Base-by-base conservation (phyloP, 2,797 vertebrate genomes). In the Podarcis lilfordi region DNA sequence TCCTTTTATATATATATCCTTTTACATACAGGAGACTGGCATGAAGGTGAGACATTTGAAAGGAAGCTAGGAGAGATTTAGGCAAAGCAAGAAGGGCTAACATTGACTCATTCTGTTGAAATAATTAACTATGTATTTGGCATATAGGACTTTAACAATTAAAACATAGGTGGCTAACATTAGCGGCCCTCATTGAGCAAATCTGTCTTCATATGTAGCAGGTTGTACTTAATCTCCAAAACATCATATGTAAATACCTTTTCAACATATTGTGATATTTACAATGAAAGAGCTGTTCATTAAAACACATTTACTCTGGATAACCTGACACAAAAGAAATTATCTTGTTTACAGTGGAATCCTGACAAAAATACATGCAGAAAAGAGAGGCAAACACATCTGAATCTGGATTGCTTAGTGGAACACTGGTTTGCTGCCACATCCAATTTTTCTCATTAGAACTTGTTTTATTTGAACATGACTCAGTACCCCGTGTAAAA, bases 391-490 rank as follows among this genome's bases (percentile, higher is more conserved):
- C 95, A 97, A 97, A 96, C 95, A 97, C 92, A 95, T 79, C 94
- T 75, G 96, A 96, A 96, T 93, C 95, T 96, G 95, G 92, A 86
- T 75, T 95, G 97, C 91, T 85, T 84, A 92, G 94, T 96, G 96
- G 96, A 97, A 97, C 95, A 95, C 89, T 94, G 94, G 96, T 97
- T 96, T 96, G 94, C 92, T 96, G 95, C 94, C 64, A 82, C 86
- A 96, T 97, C 86, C 96, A 96, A 92, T 97, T 96, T 96, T 97
- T 97, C 96, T 97, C 96, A 97, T 97, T 97, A 97, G 96, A 96
- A 96, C 96, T 95, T 97, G 96, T 94, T 97, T 96, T 97, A 95
- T 97, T 97, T 97, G 96, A 97, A 95, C 96, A 94, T 96, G 96
- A 97, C 95, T 94, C 96, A 96, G 95, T 95, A 96, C 95, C 91